Evolutionary conservation across 1,140 invertebrate species (phyloP).

Genomic region (Drosophila hydei): DNA sequence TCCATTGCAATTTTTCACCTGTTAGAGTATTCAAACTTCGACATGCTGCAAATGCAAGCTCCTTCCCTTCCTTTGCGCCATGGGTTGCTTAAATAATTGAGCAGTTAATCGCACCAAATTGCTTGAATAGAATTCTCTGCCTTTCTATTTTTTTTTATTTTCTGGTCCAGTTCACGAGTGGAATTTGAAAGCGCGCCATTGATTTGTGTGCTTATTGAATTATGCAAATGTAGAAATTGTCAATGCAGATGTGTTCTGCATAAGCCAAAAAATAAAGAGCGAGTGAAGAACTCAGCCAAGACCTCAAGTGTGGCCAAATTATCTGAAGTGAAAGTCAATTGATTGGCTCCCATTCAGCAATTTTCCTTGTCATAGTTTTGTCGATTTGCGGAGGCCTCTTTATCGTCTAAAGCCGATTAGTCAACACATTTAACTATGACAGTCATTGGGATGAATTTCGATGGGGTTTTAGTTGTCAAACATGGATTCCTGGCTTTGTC

Average conservation of each 20-base stretch:
- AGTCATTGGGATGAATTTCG: slow-evolving; percentile 14
- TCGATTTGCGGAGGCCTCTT: slow-evolving; percentile 9
- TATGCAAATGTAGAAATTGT: slow-evolving; percentile 73
- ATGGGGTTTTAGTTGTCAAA: slow-evolving; percentile 37
- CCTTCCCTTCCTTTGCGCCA: slow-evolving; percentile 38
- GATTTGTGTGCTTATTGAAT: slow-evolving; percentile 77
- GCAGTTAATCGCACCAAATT: slow-evolving; percentile 82
- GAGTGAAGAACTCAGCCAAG: slow-evolving; percentile 6
- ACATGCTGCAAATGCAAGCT: not conserved
- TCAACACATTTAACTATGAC: slow-evolving; percentile 35
- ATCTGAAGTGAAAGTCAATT: slow-evolving; percentile 69
- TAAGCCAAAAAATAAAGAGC: slow-evolving; percentile 10
- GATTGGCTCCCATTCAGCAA: slow-evolving; percentile 67
- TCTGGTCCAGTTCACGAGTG: slow-evolving; percentile 12
- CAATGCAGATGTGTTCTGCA: slow-evolving; percentile 56
- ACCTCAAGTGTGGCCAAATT: slow-evolving; percentile 43
- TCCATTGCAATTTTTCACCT: too few relatives aligned
- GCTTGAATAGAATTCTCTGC: slow-evolving; percentile 69
- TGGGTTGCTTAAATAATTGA: slow-evolving; percentile 79
- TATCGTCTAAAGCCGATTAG: slow-evolving; percentile 52
- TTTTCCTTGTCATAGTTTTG: slow-evolving; percentile 32
- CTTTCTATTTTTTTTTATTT: slow-evolving; percentile 5
- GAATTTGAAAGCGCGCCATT: slow-evolving; percentile 23
- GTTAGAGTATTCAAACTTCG: not conserved
- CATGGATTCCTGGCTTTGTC: slow-evolving; percentile 43